Conservation (phyloP, 2,888 invertebrate species). For the Plebejus melissa region DNA sequence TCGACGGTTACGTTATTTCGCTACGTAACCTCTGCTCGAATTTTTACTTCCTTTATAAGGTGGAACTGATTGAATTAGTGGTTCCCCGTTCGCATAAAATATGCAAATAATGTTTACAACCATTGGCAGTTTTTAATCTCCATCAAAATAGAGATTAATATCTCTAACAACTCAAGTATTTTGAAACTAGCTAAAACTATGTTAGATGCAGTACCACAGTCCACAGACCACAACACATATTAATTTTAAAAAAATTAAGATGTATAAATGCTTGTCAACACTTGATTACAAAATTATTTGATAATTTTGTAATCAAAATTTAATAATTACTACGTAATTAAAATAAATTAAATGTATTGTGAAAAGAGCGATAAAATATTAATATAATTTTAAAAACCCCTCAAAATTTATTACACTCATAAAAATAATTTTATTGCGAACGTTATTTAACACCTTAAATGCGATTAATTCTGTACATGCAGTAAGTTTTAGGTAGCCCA, state of each 20-base stretch:
- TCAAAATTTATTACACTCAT: not conserved
- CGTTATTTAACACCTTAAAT: too few relatives aligned
- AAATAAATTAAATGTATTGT: not conserved
- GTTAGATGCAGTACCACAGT: too few relatives aligned
- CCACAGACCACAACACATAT: too few relatives aligned
- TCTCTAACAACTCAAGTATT: too few relatives aligned
- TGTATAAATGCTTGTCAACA: not conserved
- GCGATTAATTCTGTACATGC: not conserved
- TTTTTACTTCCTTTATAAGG: not conserved
- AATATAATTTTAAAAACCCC: not conserved
- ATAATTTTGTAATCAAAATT: too few relatives aligned
- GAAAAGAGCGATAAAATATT: not conserved
- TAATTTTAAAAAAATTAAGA: not conserved
- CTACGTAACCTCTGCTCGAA: not conserved
- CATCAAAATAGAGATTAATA: too few relatives aligned
- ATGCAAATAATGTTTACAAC: not conserved
- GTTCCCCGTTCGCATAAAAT: not conserved
- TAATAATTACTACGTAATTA: not conserved
- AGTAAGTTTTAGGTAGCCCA: not conserved
- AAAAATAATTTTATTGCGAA: not conserved
- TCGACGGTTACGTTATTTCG: not conserved
- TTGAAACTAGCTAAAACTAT: not conserved
- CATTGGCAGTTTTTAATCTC: not conserved
- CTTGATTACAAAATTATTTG: not conserved
- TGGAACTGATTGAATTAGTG: not conserved